A percentile compares a stretch with the other conserved stretches of the same genome.
Conservation (phyloP, 2,113 vertebrate species). For the Ochotona princeps region DNA sequence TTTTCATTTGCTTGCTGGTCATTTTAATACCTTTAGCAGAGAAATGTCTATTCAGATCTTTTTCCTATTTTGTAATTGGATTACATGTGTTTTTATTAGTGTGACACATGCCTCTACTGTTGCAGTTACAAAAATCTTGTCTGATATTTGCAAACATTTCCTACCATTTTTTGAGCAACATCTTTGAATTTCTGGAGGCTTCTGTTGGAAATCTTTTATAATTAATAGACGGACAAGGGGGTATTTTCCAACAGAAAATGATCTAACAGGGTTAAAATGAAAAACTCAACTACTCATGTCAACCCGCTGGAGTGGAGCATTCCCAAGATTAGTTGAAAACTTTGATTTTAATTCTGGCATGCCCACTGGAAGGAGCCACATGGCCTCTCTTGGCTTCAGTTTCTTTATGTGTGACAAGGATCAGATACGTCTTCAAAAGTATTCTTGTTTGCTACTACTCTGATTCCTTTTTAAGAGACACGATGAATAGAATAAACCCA, state of each 20-base stretch:
- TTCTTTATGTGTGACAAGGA: neutral
- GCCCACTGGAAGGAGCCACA: neutral
- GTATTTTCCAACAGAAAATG: neutral
- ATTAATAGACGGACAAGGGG: neutral
- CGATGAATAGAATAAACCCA: neutral
- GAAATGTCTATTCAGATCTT: neutral
- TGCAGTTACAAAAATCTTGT: neutral
- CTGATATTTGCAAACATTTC: neutral
- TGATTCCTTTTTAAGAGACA: neutral
- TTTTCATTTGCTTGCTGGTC: neutral
- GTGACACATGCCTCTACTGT: neutral
- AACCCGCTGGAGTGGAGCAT: neutral
- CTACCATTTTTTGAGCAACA: neutral
- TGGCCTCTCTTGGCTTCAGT: neutral
- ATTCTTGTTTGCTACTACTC: neutral
- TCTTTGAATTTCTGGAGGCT: neutral
- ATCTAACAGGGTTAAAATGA: neutral
- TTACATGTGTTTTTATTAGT: neutral
- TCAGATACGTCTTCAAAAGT: neutral
- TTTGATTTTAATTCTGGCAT: neutral
- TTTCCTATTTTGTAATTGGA: neutral
- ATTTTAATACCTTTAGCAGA: neutral
- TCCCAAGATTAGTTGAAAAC: neutral
- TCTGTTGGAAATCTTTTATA: neutral
- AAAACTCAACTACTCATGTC: neutral